Evolutionary conservation across 2,888 invertebrate genomes (phyloP).

Genomic region (Sarcophaga rosellei): DNA sequence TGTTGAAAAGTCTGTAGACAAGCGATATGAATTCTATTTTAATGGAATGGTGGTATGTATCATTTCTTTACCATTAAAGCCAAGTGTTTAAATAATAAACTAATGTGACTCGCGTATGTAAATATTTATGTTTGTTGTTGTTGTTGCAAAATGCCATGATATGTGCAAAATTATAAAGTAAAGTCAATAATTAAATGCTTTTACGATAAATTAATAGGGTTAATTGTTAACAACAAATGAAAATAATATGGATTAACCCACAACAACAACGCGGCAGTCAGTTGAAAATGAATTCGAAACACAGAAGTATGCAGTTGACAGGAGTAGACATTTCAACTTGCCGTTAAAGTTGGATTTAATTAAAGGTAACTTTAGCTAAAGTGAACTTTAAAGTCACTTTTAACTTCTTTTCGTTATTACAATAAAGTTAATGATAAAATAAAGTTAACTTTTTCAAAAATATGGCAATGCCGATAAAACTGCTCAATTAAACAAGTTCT

Average conservation of each 20-base stretch:
- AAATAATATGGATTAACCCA: slow-evolving; percentile 37
- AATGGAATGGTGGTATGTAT: no score
- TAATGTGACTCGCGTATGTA: slow-evolving; percentile 33
- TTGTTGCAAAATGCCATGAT: slow-evolving; percentile 27
- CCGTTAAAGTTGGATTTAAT: no score
- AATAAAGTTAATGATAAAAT: no score
- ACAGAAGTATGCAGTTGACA: no score
- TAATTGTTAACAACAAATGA: slow-evolving; percentile 56
- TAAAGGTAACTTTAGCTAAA: no score
- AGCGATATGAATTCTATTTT: not conserved
- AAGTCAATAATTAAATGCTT: slow-evolving; percentile 37
- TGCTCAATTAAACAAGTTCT: no score
- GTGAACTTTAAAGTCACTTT: no score
- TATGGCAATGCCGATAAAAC: no score
- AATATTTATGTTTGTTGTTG: slow-evolving; percentile 34
- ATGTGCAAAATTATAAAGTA: not conserved
- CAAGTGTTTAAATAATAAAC: not conserved
- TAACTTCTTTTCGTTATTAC: no score
- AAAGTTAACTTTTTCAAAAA: no score
- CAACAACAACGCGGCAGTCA: not conserved
- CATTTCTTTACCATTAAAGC: not conserved
- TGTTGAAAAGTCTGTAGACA: not conserved
- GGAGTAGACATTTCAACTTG: no score
- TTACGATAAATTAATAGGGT: slow-evolving; percentile 59
- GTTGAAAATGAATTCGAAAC: slow-evolving; percentile 1